These are phyloP conservation scores for Orthosia incerta DNA, from an alignment of 2,888 invertebrate genomes.

Conservation along the genomic window DNA sequence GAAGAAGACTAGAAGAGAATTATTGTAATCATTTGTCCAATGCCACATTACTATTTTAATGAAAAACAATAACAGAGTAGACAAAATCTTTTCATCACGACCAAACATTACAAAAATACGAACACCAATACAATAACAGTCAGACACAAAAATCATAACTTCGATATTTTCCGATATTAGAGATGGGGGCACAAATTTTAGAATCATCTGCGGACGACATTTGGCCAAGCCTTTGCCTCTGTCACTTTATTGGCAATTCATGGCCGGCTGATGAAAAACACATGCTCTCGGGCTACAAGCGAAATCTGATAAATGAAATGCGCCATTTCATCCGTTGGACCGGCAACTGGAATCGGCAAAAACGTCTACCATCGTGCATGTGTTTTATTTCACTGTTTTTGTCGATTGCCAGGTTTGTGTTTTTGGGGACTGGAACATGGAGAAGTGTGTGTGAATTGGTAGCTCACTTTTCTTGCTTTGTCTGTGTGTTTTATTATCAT, in stretches of 20 bases:
- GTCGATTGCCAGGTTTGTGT: constrained; percentile 7
- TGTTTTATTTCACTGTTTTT: constrained; percentile 45
- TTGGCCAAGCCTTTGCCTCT: constrained; percentile 54
- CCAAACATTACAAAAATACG: background rate
- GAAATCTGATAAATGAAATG: constrained; percentile 75
- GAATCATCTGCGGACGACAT: constrained; percentile 68
- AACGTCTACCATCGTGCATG: constrained; percentile 45
- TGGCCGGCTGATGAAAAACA: constrained; percentile 67
- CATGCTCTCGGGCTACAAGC: constrained; percentile 61
- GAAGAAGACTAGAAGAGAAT: too few relatives aligned
- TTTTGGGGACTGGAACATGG: constrained; percentile 3
- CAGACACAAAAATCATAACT: constrained; percentile 43
- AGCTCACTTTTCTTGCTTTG: background rate
- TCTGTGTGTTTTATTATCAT: background rate
- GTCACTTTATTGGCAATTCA: constrained; percentile 71
- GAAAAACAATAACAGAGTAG: too few relatives aligned
- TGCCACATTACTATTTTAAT: too few relatives aligned
- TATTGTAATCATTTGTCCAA: too few relatives aligned
- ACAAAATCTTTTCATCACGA: constrained; percentile 9
- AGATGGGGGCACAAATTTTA: constrained; percentile 55
- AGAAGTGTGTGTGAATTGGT: background rate
- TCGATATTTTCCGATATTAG: constrained; percentile 51
- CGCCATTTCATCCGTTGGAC: constrained; percentile 54
- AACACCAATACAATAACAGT: constrained; percentile 32
- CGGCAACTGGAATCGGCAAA: constrained; percentile 62